Evolutionary conservation across 2,113 vertebrate species (phyloP).

Genomic region (Corythaixoides concolor): DNA sequence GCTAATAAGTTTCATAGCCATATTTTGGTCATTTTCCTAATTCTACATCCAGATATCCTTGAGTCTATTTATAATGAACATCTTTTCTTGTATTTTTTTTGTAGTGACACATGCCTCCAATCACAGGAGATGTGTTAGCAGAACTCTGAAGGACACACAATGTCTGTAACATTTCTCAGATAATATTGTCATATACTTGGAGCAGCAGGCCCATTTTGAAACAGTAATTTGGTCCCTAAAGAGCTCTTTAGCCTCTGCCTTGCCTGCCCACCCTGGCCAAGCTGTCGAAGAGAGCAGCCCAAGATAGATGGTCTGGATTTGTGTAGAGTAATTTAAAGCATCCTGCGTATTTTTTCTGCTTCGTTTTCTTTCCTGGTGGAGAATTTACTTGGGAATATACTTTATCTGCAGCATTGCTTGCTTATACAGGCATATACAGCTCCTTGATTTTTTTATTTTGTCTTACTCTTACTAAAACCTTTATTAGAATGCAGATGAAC

Average conservation of each 20-base stretch:
- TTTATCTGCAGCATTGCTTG: constrained; percentile 53
- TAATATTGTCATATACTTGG: constrained; percentile 77
- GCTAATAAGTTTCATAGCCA: constrained; percentile 30
- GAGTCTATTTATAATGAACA: constrained; percentile 54
- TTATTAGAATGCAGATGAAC: constrained; percentile 78
- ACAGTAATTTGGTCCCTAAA: constrained; percentile 81
- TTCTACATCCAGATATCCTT: constrained; percentile 46
- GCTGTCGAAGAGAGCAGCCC: constrained; percentile 73
- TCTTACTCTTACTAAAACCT: constrained; percentile 60
- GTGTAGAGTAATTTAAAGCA: constrained; percentile 77
- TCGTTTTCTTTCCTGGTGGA: constrained; percentile 37
- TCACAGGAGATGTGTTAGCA: constrained; percentile 71
- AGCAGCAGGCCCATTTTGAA: constrained; percentile 76
- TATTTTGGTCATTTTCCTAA: constrained; percentile 52
- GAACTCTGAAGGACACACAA: constrained; percentile 69
- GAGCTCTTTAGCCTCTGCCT: constrained; percentile 76
- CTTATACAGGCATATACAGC: constrained; percentile 37
- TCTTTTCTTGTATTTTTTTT: background rate
- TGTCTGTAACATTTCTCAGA: constrained; percentile 76
- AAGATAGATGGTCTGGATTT: constrained; percentile 78
- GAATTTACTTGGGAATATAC: constrained; percentile 62
- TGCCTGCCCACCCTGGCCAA: constrained; percentile 72
- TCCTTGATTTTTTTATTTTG: constrained; percentile 60
- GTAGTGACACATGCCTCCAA: constrained; percentile 62
- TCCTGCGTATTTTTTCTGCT: constrained; percentile 19